Conservation (phyloP, 2,797 vertebrate species). For the Hozukius guyotensis region DNA sequence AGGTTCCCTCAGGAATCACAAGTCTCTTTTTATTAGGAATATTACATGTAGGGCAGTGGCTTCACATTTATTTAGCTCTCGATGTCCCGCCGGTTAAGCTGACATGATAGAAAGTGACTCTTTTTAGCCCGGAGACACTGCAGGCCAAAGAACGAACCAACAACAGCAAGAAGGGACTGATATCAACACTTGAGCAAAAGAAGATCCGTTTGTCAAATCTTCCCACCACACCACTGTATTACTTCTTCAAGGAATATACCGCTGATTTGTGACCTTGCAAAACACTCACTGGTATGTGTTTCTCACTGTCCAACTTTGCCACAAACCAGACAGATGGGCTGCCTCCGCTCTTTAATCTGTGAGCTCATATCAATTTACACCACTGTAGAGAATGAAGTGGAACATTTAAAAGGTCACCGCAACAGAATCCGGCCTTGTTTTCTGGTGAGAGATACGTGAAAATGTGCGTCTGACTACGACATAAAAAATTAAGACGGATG, state of each 20-base stretch:
- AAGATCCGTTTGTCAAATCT: constrained; percentile 12
- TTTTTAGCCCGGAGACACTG: constrained; percentile 30
- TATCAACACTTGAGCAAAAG: not conserved
- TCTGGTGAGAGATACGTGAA: not conserved
- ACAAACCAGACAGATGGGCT: constrained; percentile 33
- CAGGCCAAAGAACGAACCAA: constrained; percentile 39
- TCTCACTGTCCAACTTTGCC: not conserved
- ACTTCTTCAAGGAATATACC: not conserved
- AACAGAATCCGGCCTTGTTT: constrained; percentile 21
- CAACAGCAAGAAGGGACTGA: constrained; percentile 22
- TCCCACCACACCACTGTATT: not conserved
- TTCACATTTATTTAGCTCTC: constrained; percentile 15
- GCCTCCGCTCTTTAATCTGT: constrained; percentile 13
- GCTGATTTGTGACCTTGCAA: not conserved
- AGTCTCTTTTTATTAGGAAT: constrained; percentile 6
- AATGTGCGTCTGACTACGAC: not conserved
- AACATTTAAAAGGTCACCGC: constrained; percentile 25
- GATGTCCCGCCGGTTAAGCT: constrained; percentile 34
- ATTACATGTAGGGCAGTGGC: constrained; percentile 20
- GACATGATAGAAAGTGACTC: constrained; percentile 60
- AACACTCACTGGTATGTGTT: not conserved
- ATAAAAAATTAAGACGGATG: not conserved
- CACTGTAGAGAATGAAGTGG: constrained; percentile 5
- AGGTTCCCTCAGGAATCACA: not conserved
- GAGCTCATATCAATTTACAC: constrained; percentile 12